These are phyloP conservation scores for Tetropium fuscum DNA, from an alignment of 2,888 invertebrate genomes.

Conservation along the genomic window DNA sequence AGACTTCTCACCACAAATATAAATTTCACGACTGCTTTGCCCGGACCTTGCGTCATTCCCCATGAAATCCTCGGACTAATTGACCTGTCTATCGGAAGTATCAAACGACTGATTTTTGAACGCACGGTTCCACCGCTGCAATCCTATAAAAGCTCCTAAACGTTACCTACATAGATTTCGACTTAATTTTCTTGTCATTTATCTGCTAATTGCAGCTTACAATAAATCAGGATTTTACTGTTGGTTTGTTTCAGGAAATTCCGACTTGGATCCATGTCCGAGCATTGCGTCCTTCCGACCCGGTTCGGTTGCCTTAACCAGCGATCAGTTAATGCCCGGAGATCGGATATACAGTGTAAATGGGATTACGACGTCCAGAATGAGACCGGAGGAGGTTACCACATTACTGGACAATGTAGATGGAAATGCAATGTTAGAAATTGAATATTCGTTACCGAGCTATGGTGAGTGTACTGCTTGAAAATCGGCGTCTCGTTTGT, in stretches of 20 bases:
- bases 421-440: slow-evolving; percentile 81
- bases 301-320: slow-evolving; percentile 77
- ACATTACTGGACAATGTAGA: slow-evolving; percentile 80
- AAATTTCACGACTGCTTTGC: background rate
- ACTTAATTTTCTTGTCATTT: slow-evolving; percentile 15
- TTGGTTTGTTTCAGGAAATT: slow-evolving; percentile 69
- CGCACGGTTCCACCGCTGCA: background rate
- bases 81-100: slow-evolving; percentile 1
- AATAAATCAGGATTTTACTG: slow-evolving; percentile 19
- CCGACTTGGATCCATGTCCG: slow-evolving; percentile 75
- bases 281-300: slow-evolving; percentile 77
- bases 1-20: background rate
- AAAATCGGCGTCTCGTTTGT: background rate
- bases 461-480: slow-evolving; percentile 72
- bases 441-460: slow-evolving; percentile 86
- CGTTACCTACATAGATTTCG: background rate
- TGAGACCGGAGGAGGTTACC: slow-evolving; percentile 83
- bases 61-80: slow-evolving; percentile 10
- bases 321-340: slow-evolving; percentile 83
- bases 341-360: slow-evolving; percentile 86
- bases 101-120: slow-evolving; percentile 2
- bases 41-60: background rate
- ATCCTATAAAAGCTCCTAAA: slow-evolving; percentile 5
- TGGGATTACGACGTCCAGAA: slow-evolving; percentile 80
- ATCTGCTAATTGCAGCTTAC: slow-evolving; percentile 26